These are phyloP conservation scores for Diachrysia chrysitis DNA, from an alignment of 2,888 invertebrate genomes.

Conservation along the genomic window DNA sequence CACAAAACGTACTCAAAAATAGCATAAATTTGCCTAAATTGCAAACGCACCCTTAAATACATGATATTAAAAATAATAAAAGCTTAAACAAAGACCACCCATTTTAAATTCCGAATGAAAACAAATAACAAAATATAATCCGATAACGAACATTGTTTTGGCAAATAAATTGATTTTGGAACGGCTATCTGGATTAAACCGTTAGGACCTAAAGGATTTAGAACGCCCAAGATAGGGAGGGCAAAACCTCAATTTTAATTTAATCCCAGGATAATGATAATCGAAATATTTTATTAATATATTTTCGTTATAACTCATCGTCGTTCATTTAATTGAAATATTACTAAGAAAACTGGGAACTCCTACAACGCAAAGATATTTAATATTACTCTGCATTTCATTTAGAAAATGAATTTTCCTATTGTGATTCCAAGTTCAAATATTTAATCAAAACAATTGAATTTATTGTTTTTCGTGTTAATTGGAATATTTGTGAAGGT, in stretches of 20 bases:
- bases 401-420: conserved; percentile 43
- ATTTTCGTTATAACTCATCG: conserved; percentile 42
- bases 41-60: no score
- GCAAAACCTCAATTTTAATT: background rate
- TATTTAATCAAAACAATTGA: conserved; percentile 58
- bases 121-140: background rate
- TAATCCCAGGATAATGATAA: conserved; percentile 45
- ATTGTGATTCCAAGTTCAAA: conserved; percentile 52
- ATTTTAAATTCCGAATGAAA: background rate
- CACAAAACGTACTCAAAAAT: no score
- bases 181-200: background rate
- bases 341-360: conserved; percentile 40
- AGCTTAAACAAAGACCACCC: no score
- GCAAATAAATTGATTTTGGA: background rate
- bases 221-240: background rate
- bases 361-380: conserved; percentile 43
- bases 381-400: conserved; percentile 56
- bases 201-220: conserved; percentile 5
- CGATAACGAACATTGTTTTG: background rate
- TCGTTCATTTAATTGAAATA: conserved; percentile 48
- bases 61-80: no score
- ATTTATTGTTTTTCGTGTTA: conserved; percentile 54
- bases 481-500: conserved; percentile 37
- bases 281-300: conserved; percentile 21
- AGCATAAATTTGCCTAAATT: no score